A percentile compares a stretch with the other conserved stretches of the same genome.
These are phyloP conservation scores for Brachyhypopomus gauderio DNA, from an alignment of 2,113 vertebrate species.

Conservation along the genomic window DNA sequence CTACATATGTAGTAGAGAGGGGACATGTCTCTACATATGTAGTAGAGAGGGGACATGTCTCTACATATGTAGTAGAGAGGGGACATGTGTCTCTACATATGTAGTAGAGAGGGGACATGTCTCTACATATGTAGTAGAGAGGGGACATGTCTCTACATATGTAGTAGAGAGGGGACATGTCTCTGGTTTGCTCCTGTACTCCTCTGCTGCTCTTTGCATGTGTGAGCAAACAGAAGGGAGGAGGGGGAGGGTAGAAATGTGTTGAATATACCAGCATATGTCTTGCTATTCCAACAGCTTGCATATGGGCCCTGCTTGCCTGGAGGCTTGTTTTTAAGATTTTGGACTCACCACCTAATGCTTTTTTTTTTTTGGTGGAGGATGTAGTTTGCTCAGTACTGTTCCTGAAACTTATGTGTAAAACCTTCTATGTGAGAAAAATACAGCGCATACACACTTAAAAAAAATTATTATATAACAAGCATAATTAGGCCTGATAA, in stretches of 20 bases:
- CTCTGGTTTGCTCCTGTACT: constrained; percentile 50
- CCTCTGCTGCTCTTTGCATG: constrained; percentile 38
- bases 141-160: constrained; percentile 36
- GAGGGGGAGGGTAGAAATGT: constrained; percentile 51
- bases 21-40: no score
- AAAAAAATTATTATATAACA: constrained; percentile 22
- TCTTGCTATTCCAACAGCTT: constrained; percentile 72
- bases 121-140: constrained; percentile 20
- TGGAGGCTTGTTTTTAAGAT: constrained; percentile 67
- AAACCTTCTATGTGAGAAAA: constrained; percentile 32
- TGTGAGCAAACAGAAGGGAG: constrained; percentile 63
- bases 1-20: no score
- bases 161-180: constrained; percentile 41
- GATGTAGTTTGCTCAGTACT: constrained; percentile 25
- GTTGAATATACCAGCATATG: constrained; percentile 70
- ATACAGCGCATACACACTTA: background rate
- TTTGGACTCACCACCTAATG: constrained; percentile 63
- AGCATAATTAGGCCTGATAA: constrained; percentile 7
- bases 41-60: constrained; percentile 10
- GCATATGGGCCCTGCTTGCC: constrained; percentile 65
- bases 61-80: background rate
- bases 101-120: constrained; percentile 12
- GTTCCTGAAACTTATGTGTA: constrained; percentile 30
- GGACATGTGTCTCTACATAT: constrained; percentile 43
- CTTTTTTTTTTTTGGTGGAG: constrained; percentile 41